Conservation (phyloP, 2,888 invertebrate genomes). For the Adelphocoris suturalis region DNA sequence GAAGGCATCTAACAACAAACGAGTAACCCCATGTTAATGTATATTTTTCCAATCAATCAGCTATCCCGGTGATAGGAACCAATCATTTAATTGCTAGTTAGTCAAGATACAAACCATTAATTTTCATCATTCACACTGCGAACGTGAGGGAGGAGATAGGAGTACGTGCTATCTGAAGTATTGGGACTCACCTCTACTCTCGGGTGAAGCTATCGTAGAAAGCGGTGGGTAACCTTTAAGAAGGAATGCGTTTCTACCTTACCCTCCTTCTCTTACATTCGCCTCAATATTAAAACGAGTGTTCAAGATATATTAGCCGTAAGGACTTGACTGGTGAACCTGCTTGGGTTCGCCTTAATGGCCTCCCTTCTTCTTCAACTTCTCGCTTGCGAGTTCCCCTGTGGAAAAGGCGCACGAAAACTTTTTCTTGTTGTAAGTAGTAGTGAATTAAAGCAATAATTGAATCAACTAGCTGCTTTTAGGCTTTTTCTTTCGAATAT, state of each 20-base stretch:
- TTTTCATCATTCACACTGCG: background rate
- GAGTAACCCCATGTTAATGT: too few relatives aligned
- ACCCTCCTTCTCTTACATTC: constrained; percentile 43
- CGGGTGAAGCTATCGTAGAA: constrained; percentile 32
- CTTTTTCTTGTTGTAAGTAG: background rate
- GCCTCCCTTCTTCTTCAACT: constrained; percentile 26
- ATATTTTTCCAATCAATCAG: background rate
- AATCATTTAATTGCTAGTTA: background rate
- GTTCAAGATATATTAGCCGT: constrained; percentile 64
- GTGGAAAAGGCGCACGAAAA: background rate
- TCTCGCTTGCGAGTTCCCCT: background rate
- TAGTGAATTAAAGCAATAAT: background rate
- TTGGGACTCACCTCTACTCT: constrained; percentile 14
- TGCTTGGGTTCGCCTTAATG: constrained; percentile 55
- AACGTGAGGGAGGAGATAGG: constrained; percentile 12
- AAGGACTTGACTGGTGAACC: constrained; percentile 57
- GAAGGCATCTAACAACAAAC: too few relatives aligned
- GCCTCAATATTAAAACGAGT: constrained; percentile 58
- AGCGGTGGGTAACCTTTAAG: constrained; percentile 52
- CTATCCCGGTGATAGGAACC: background rate
- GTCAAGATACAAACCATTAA: constrained; percentile 14
- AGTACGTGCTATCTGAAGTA: constrained; percentile 42
- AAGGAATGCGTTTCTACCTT: constrained; percentile 52
- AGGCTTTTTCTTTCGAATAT: too few relatives aligned
- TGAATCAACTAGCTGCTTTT: too few relatives aligned